Conservation (phyloP, 2,888 invertebrate genomes). For the Pterostichus niger region DNA sequence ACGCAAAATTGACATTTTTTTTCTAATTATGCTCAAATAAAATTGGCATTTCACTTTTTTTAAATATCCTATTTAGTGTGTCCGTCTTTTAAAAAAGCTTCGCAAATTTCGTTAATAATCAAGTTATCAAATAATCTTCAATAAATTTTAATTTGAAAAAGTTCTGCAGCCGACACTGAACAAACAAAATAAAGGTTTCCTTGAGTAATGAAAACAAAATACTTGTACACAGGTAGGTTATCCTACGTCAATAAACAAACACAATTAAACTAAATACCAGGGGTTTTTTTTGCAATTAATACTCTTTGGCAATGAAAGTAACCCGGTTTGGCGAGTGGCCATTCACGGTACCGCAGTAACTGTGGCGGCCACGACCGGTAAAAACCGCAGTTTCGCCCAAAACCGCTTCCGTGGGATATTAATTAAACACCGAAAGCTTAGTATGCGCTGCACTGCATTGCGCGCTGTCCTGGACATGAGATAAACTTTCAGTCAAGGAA, state of each 20-base stretch:
- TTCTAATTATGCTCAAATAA: no score
- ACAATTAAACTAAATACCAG: slow-evolving; percentile 40
- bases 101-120: no score
- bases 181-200: slow-evolving; percentile 37
- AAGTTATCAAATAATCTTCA: no score
- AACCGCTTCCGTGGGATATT: slow-evolving; percentile 39
- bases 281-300: slow-evolving; percentile 31
- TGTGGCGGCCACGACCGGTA: slow-evolving; percentile 5
- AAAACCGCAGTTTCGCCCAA: slow-evolving; percentile 6
- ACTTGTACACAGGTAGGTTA: background rate
- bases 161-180: background rate
- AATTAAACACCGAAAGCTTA: slow-evolving; percentile 1
- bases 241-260: slow-evolving; percentile 25
- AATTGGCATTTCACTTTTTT: no score
- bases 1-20: no score
- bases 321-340: slow-evolving; percentile 31
- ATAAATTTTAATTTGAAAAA: background rate
- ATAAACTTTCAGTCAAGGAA: slow-evolving; percentile 30
- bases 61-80: no score
- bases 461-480: background rate
- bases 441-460: background rate
- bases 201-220: slow-evolving; percentile 18
- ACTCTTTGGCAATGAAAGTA: slow-evolving; percentile 41
- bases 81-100: no score
- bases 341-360: slow-evolving; percentile 3